These are phyloP conservation scores for Drosophila quadrilineata DNA, from an alignment of 1,140 invertebrate species.

Conservation along the genomic window DNA sequence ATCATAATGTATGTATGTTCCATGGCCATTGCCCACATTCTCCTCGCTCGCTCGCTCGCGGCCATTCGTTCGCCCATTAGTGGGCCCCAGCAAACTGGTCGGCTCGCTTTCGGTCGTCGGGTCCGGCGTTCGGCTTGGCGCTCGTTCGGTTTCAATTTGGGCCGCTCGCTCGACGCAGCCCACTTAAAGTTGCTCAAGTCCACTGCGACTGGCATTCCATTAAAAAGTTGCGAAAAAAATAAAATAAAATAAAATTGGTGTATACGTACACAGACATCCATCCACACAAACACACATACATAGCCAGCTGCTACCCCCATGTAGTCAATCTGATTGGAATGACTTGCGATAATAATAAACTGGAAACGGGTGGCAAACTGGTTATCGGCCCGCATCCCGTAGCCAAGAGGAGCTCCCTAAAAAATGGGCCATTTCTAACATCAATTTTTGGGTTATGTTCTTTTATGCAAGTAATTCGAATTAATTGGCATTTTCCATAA, in stretches of 20 bases:
- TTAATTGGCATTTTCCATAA: conserved; percentile 67
- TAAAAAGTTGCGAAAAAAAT: conserved; percentile 62
- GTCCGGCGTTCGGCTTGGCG: conserved; percentile 19
- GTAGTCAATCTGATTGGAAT: conserved; percentile 51
- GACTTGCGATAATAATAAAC: conserved; percentile 56
- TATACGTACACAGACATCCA: neutral
- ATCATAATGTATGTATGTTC: conserved; percentile 64
- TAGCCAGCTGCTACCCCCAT: conserved; percentile 71
- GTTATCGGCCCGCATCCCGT: conserved; percentile 39
- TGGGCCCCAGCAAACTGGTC: conserved; percentile 31
- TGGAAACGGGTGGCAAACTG: conserved; percentile 68
- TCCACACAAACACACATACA: neutral
- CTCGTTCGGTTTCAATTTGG: conserved; percentile 25
- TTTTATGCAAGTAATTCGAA: conserved; percentile 66
- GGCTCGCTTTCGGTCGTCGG: conserved; percentile 11
- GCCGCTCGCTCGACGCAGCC: conserved; percentile 43
- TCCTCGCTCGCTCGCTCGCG: conserved; percentile 25
- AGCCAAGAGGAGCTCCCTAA: neutral
- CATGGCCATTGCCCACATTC: conserved; percentile 39
- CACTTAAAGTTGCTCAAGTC: conserved; percentile 71
- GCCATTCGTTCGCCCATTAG: conserved; percentile 6
- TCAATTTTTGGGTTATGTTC: conserved; percentile 46
- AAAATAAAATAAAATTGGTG: neutral
- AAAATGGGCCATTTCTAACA: conserved; percentile 33
- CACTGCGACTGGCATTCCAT: conserved; percentile 51